These are phyloP conservation scores for Lophotis ruficrista DNA, from an alignment of 2,113 vertebrate genomes.

Conservation along the genomic window DNA sequence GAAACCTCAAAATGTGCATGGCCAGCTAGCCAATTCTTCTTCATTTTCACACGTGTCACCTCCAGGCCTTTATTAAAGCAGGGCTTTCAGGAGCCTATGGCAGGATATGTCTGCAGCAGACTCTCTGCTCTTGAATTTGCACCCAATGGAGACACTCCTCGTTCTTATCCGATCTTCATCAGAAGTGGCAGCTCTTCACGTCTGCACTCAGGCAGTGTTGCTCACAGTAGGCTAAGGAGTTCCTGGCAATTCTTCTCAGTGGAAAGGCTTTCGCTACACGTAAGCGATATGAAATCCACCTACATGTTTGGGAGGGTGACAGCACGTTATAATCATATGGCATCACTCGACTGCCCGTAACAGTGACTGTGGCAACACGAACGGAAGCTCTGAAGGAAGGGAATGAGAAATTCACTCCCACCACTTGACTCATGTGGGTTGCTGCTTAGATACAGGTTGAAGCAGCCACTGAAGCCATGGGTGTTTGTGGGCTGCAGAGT, in stretches of 20 bases:
- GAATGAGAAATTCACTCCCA: constrained; percentile 49
- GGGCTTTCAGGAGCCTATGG: not conserved
- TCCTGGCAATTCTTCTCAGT: not conserved
- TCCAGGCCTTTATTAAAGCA: accelerated
- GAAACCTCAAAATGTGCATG: not conserved
- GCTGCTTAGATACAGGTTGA: constrained; percentile 42
- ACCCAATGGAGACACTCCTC: not conserved
- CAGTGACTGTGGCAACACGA: not conserved
- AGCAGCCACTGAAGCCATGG: not conserved
- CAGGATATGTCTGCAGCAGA: not conserved
- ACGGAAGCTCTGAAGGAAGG: constrained; percentile 36
- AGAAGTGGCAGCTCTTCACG: not conserved
- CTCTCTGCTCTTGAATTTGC: not conserved
- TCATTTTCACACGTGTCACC: not conserved
- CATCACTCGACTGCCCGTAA: not conserved
- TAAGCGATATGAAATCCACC: not conserved
- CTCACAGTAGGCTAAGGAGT: not conserved
- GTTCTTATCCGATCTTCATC: not conserved
- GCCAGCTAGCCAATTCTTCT: not conserved
- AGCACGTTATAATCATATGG: not conserved
- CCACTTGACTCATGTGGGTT: constrained; percentile 16
- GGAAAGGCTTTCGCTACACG: not conserved
- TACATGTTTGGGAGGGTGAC: not conserved
- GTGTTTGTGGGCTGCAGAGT: not conserved
- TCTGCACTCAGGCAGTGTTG: not conserved